phyloP scores from a whole-genome alignment of 2,113 vertebrate species.

The Orycteropus afer region DNA sequence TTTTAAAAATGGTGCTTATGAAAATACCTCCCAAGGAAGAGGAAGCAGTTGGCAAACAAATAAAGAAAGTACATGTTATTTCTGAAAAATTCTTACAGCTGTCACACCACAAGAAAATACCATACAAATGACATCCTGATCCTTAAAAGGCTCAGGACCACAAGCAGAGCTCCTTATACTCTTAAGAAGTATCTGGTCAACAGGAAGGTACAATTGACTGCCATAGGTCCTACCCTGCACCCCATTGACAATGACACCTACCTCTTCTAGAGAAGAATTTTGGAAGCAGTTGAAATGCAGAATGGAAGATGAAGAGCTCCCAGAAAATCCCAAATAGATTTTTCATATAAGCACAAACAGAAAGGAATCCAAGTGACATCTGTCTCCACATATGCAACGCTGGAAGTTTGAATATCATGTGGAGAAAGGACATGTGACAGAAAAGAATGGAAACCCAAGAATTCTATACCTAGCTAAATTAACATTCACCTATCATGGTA shows the following conservation, averaged over 20 bases:
- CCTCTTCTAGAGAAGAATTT: not conserved
- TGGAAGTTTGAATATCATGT: not conserved
- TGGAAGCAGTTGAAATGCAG: not conserved
- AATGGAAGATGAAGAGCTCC: not conserved
- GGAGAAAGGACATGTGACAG: not conserved
- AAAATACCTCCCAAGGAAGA: not conserved
- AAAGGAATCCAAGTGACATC: not conserved
- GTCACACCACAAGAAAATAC: not conserved
- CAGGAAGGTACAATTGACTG: not conserved
- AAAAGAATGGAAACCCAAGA: not conserved
- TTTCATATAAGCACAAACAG: not conserved
- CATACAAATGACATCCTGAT: not conserved
- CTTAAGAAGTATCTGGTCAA: not conserved
- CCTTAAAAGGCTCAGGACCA: not conserved
- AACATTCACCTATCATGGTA: not conserved
- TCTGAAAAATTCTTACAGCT: not conserved
- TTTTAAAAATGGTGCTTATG: not conserved
- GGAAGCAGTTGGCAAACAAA: not conserved
- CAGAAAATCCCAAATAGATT: not conserved
- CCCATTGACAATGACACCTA: not conserved
- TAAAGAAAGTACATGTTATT: not conserved
- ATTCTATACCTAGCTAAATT: not conserved
- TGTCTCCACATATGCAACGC: not conserved
- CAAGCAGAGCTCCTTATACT: not conserved
- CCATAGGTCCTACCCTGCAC: accelerated